Base-by-base conservation (phyloP, 2,888 invertebrate species). In the Siphlonurus alternatus region DNA sequence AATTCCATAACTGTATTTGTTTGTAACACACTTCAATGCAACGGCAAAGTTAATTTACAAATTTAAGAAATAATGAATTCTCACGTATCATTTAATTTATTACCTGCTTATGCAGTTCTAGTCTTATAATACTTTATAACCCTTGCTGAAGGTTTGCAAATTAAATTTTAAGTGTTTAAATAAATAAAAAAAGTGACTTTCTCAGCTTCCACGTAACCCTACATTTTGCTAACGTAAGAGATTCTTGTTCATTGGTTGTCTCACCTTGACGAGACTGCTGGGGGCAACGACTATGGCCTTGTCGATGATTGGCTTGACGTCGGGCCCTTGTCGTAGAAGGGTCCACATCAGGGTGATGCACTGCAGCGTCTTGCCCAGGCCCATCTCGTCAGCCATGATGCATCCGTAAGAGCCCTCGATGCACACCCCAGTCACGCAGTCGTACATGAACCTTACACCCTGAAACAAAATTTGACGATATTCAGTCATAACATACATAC, bases 331-430 rank as follows among this genome's bases (percentile, higher is more conserved):
- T 53, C 89, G 82, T 69, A 99, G 75, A 23, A 98, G 76, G 0
- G 97, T 96, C 97, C 97, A 99, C 20, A 97, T 78, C 15, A 99
- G 77, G 0, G 97, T 89, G 65, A 99, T 96, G 74, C 98, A 99
- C 75, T 99, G 99, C 10, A 99, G 78, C 0, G 99, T 99, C 78
- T 99, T 99, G 1, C 98, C 98, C 51, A 98, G 79, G 62, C 92
- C 97, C 98, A 99, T 99, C 81, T 99, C 99, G 77, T 99, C 99
- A 2, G 99, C 99, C 98, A 99, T 99, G 61, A 99, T 99, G 71
- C 98, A 99, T 0, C 99, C 99, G 75, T 83, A 88, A 25, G 88
- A 88, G 66, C 84, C 82, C 65, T 89, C 87, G 69, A 95, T 93
- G 71, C 93, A 88, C 53, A 82, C 79, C 1, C 98, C 99, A 7